These are phyloP conservation scores for Saimiri boliviensis DNA, from an alignment of 2,113 vertebrate species.

Conservation along the genomic window DNA sequence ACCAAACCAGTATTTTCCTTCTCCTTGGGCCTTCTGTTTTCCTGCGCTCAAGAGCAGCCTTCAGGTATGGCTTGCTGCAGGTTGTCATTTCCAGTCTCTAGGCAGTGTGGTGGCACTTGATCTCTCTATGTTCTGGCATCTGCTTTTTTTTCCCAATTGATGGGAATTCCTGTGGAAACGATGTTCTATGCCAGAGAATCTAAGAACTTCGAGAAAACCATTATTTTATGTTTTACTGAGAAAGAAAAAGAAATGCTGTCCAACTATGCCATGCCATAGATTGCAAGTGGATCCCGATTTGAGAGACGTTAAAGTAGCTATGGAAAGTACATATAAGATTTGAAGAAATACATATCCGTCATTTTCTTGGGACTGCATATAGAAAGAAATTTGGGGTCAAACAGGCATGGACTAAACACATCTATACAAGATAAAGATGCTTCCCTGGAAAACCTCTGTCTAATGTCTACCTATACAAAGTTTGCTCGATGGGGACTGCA, in stretches of 20 bases:
- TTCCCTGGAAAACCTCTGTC: not conserved
- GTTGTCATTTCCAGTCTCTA: not conserved
- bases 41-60: no score
- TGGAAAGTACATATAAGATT: not conserved
- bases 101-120: not conserved
- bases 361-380: not conserved
- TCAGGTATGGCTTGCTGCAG: not conserved
- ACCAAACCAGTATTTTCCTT: not conserved
- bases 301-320: not conserved
- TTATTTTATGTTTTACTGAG: constrained; percentile 9
- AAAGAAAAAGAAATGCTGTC: not conserved
- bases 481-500: not conserved
- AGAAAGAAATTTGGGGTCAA: not conserved
- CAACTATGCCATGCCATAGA: not conserved
- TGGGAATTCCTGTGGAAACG: not conserved
- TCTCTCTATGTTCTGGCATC: not conserved
- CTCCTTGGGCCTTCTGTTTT: not conserved
- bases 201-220: not conserved
- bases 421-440: not conserved
- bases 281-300: not conserved
- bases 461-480: not conserved
- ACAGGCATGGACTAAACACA: not conserved
- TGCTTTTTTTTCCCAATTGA: not conserved
- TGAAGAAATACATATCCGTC: not conserved
- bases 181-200: not conserved